A percentile compares a stretch with the other conserved stretches of the same genome.
These are phyloP conservation scores for Pristis pectinata DNA, from an alignment of 2,797 vertebrate species.

Conservation along the genomic window DNA sequence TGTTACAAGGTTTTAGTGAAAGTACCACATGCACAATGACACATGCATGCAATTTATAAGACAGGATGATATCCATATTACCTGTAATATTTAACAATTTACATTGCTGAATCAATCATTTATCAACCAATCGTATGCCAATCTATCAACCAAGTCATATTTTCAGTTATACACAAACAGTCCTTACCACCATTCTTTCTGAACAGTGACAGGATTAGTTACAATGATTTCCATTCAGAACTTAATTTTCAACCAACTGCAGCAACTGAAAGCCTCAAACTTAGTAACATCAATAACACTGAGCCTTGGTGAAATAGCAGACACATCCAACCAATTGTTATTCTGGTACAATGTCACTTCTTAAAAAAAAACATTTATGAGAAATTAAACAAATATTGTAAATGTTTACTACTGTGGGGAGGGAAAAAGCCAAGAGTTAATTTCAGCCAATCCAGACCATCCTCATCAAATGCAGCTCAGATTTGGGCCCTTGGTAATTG, in stretches of 20 bases:
- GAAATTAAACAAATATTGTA: neutral
- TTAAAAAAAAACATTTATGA: no score
- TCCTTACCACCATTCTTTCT: neutral
- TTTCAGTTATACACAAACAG: neutral
- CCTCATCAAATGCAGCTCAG: neutral
- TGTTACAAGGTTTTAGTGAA: neutral
- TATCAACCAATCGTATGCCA: neutral
- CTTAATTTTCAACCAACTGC: neutral
- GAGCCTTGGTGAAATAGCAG: neutral
- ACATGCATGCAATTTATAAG: neutral
- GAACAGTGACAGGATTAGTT: neutral
- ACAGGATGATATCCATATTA: neutral
- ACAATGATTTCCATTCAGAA: neutral
- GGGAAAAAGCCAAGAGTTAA: neutral
- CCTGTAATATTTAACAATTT: no score
- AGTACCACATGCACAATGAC: neutral
- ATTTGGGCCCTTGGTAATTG: neutral
- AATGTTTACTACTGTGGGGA: neutral
- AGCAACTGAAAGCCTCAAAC: neutral
- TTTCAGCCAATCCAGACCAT: neutral
- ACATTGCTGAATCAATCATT: no score
- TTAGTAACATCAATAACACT: neutral
- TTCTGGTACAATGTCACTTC: neutral
- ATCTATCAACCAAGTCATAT: neutral
- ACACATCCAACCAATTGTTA: neutral